phyloP scores from a whole-genome alignment of 2,113 vertebrate genomes.

The Gambusia affinis region DNA sequence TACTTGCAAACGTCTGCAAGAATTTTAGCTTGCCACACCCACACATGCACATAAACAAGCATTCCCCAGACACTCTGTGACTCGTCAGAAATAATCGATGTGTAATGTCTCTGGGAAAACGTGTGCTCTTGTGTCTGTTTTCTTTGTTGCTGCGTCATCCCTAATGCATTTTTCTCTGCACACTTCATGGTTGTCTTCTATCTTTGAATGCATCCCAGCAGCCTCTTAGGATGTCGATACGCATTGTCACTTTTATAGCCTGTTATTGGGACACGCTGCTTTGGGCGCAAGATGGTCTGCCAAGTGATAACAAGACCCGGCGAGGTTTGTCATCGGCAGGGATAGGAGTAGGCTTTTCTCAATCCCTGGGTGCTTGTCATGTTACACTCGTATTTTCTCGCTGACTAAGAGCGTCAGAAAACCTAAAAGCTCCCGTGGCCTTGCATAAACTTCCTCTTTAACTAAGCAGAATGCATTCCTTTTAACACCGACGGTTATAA shows the following conservation, averaged over 20 bases:
- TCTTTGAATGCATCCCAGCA: constrained; percentile 2
- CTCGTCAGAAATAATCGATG: constrained; percentile 29
- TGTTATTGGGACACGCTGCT: constrained; percentile 31
- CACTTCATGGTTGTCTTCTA: constrained; percentile 43
- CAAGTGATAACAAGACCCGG: constrained; percentile 37
- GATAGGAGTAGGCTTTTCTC: constrained; percentile 41
- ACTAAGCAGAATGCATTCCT: no score
- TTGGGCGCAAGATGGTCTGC: constrained; percentile 5
- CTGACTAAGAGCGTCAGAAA: background rate
- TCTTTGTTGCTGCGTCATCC: constrained; percentile 37
- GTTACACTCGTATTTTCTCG: constrained; percentile 7
- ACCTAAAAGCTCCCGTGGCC: background rate
- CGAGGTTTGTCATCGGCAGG: constrained; percentile 24
- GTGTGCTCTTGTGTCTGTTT: constrained; percentile 14
- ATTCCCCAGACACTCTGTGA: constrained; percentile 18
- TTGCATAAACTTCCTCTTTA: no score
- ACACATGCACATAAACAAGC: constrained; percentile 4
- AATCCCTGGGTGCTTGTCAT: constrained; percentile 32
- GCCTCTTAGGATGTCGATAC: constrained; percentile 17
- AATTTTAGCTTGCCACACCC: constrained; percentile 9
- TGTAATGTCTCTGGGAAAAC: constrained; percentile 16
- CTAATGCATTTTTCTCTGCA: background rate
- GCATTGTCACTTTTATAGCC: constrained; percentile 42
- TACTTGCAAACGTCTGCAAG: background rate
- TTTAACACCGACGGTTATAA: background rate